phyloP scores from a whole-genome alignment of 2,113 vertebrate species.

The Nycticryphes semicollaris region DNA sequence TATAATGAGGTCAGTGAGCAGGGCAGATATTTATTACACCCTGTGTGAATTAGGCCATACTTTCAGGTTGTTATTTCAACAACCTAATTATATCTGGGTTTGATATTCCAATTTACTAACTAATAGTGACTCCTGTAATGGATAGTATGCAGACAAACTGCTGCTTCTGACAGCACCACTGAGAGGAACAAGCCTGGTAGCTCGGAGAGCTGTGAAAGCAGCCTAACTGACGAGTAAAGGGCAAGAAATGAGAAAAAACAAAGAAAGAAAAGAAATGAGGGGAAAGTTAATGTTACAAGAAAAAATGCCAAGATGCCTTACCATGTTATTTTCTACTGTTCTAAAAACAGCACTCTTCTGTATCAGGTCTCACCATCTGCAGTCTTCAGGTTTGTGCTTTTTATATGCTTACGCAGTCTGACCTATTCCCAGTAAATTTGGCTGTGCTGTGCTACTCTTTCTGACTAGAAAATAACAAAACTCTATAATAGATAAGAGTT shows the following conservation, averaged over 20 bases:
- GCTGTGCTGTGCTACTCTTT: neutral
- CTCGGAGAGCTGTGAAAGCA: neutral
- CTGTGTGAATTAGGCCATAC: conserved; percentile 53
- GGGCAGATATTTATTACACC: conserved; percentile 48
- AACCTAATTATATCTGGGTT: conserved; percentile 61
- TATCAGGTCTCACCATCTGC: conserved; percentile 60
- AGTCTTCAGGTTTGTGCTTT: conserved; percentile 62
- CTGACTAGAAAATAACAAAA: neutral
- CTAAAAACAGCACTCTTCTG: conserved; percentile 55
- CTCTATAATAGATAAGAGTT: neutral
- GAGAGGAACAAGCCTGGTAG: neutral
- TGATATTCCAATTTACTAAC: conserved; percentile 52
- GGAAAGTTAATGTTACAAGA: conserved; percentile 22
- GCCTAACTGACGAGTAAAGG: neutral
- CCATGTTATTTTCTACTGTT: conserved; percentile 5
- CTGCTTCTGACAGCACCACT: conserved; percentile 37
- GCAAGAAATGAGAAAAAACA: neutral
- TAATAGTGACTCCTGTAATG: conserved; percentile 31
- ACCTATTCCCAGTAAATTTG: neutral
- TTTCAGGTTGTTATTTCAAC: conserved; percentile 45
- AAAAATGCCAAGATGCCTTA: conserved; percentile 45
- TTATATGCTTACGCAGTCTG: neutral
- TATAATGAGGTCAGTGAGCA: conserved; percentile 55
- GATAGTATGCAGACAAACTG: neutral
- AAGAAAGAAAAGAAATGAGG: conserved; percentile 7